Percentiles rank a stretch among this genome's conserved stretches.
phyloP scores from a whole-genome alignment of 1,140 invertebrate species.

The Penaeus indicus region DNA sequence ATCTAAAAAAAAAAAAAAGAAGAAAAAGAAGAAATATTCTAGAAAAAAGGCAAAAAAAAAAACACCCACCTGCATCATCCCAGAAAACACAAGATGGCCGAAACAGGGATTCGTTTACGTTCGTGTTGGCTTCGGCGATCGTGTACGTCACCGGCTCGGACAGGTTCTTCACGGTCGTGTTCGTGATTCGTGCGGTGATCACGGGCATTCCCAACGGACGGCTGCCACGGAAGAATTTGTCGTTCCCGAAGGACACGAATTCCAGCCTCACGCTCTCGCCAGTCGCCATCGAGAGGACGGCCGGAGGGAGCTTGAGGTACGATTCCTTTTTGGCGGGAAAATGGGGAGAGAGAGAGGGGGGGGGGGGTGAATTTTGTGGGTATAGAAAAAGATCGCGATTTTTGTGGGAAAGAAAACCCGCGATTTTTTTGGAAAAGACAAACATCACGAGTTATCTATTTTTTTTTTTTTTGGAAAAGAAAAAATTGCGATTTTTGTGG shows the following conservation, averaged over 20 bases:
- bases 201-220: conserved; percentile 26
- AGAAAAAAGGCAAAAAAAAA: neutral
- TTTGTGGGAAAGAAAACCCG: too few relatives aligned
- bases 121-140: conserved; percentile 66
- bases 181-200: conserved; percentile 41
- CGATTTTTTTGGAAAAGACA: too few relatives aligned
- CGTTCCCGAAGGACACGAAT: conserved; percentile 51
- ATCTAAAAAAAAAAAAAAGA: too few relatives aligned
- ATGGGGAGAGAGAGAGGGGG: too few relatives aligned
- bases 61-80: conserved; percentile 70
- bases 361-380: too few relatives aligned
- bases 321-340: neutral
- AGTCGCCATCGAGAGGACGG: conserved; percentile 33
- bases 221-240: conserved; percentile 45
- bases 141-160: conserved; percentile 70
- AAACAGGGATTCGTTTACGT: conserved; percentile 64
- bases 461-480: too few relatives aligned
- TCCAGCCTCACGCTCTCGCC: conserved; percentile 43
- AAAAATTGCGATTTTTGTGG: too few relatives aligned
- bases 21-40: too few relatives aligned
- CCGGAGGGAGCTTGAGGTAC: conserved; percentile 29
- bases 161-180: conserved; percentile 66
- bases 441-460: too few relatives aligned
- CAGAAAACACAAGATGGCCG: conserved; percentile 72
- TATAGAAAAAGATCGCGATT: too few relatives aligned